phyloP scores from a whole-genome alignment of 2,888 invertebrate species.

The Sylvicola cinctus region DNA sequence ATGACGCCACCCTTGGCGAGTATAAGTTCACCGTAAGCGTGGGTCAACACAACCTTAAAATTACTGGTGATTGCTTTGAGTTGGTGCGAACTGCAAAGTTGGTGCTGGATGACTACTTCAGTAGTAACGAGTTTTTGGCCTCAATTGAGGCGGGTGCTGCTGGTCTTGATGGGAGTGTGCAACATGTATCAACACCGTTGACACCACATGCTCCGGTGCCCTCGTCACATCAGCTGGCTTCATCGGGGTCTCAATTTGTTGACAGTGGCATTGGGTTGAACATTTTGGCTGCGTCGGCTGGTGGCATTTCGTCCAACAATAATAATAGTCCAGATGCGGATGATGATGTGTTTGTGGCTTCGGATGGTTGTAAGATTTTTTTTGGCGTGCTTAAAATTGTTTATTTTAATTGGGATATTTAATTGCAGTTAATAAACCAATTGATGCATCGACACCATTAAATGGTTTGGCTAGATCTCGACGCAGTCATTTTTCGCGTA shows the following conservation, averaged over 20 bases:
- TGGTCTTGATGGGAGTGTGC: slow-evolving; percentile 18
- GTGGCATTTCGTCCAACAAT: slow-evolving; percentile 9
- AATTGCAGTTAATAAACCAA: too few species aligned
- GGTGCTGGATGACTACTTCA: slow-evolving; percentile 70
- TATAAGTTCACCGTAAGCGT: slow-evolving; percentile 76
- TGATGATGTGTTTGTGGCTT: slow-evolving; percentile 20
- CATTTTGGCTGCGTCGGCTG: slow-evolving; percentile 16
- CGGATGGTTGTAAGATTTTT: too few species aligned
- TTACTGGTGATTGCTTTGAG: slow-evolving; percentile 67
- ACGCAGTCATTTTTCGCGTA: slow-evolving; percentile 25
- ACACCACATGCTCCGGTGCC: slow-evolving; percentile 13
- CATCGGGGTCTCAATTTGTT: slow-evolving; percentile 15
- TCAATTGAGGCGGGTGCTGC: slow-evolving; percentile 24
- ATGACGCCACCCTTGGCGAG: slow-evolving; percentile 67
- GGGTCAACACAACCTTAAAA: slow-evolving; percentile 64
- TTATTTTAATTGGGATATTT: too few species aligned
- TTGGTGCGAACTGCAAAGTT: slow-evolving; percentile 75
- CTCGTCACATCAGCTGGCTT: slow-evolving; percentile 9
- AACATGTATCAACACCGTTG: slow-evolving; percentile 2
- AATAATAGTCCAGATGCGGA: slow-evolving; percentile 15
- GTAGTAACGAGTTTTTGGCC: slow-evolving; percentile 25
- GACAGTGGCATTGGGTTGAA: slow-evolving; percentile 25
- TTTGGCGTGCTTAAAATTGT: too few species aligned
- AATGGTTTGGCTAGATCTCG: slow-evolving; percentile 24
- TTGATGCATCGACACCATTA: too few species aligned